Evolutionary conservation across 2,113 vertebrate genomes (phyloP), one percentile per base, ranked within the genome.

Genomic region (Calonectris borealis): DNA sequence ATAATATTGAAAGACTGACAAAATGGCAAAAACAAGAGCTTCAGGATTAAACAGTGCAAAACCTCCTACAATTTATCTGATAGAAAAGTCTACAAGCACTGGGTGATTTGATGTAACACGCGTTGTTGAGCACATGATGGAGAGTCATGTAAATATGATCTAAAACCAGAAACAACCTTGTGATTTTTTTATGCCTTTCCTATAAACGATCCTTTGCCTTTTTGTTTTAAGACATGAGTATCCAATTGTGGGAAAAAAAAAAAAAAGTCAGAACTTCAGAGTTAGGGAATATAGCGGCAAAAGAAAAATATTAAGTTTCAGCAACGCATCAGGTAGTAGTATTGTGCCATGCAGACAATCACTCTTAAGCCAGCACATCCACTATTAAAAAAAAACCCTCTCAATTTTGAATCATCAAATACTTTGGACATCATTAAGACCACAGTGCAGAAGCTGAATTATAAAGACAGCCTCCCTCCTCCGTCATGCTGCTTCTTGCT

Each of bases 21-120:
- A 68, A 79, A 10, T 9, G 4, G 25, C 25, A 89, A 87, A 85
- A 91, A 7, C 22, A 73, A 64, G 5, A 36, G 38, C 15, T 55
- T 72, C 61, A 87, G 20, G 94, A 82, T 51, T 48, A 90, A 84
- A 78, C 36, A 31, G 7, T 51, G 24, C 20, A 93, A 94, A 86
- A 31, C 29, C 7, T 64, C 24, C 42, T 71, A n/a, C 20, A 65
- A 49, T 65, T 75, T 80, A 58, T 26, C 26, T 44, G 29, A 79
- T 3, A 71, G 18, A 66, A 75, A 94, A 84, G 38, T 46, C 60
- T 87, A 49, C 36, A 69, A 78, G 11, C 16, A 78, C 15, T 49
- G 10, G 2, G 11, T 46, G 25, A 78, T 62, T 57, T 84, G 16
- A 91, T 1, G 10, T 26, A 71, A 46, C 1, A 16, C 6, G 0